These are phyloP conservation scores for Spialia ferax DNA, from an alignment of 2,888 invertebrate species.

Conservation along the genomic window DNA sequence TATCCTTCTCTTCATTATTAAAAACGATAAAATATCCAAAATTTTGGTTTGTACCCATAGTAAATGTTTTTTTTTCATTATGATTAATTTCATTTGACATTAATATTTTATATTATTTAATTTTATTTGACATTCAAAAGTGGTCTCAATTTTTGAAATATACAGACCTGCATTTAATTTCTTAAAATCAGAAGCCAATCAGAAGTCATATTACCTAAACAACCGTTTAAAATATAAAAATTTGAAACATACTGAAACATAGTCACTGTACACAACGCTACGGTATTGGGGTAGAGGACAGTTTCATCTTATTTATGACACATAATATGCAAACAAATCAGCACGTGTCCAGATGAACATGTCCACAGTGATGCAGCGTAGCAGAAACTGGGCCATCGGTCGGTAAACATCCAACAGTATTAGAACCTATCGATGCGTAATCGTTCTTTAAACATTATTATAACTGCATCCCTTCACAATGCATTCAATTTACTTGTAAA, in stretches of 20 bases:
- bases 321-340: constrained; percentile 15
- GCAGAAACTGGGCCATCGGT: constrained; percentile 26
- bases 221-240: no score
- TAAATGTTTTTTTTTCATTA: no score
- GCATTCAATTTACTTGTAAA: background rate
- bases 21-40: no score
- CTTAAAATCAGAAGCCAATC: no score
- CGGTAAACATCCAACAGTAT: constrained; percentile 18
- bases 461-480: background rate
- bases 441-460: constrained; percentile 1
- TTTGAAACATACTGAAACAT: background rate
- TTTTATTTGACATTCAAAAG: no score
- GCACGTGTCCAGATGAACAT: constrained; percentile 29
- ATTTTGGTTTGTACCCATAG: no score
- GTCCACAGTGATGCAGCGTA: constrained; percentile 24
- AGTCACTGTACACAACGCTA: background rate
- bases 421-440: constrained; percentile 19
- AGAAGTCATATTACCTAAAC: no score
- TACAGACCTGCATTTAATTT: no score
- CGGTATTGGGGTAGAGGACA: background rate
- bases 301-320: background rate
- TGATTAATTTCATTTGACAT: no score
- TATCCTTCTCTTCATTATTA: no score
- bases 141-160: no score
- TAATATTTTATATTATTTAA: no score